phyloP scores from a whole-genome alignment of 1,140 invertebrate species.

The Drosophila bocqueti region DNA sequence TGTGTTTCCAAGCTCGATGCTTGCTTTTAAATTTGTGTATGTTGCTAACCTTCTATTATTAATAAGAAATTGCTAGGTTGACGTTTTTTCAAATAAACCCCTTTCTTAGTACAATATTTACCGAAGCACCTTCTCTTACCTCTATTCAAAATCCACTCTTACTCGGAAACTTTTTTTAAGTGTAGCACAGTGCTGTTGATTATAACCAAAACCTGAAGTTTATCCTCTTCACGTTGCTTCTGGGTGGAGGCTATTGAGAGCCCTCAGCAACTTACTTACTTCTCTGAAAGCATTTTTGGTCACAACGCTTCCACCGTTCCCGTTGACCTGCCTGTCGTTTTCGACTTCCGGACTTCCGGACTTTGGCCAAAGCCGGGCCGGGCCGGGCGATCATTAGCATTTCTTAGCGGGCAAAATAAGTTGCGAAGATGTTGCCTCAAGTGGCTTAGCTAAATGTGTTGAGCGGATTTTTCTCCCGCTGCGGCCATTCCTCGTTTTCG shows the following conservation, averaged over 20 bases:
- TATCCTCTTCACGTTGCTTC: background rate
- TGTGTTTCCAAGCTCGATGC: too few species aligned
- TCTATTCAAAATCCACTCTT: background rate
- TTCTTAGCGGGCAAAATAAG: constrained; percentile 30
- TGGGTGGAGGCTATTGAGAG: background rate
- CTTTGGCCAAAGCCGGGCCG: constrained; percentile 6
- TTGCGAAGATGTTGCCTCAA: constrained; percentile 39
- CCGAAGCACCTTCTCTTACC: background rate
- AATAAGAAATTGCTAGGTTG: too few species aligned
- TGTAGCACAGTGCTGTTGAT: background rate
- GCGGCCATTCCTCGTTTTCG: background rate
- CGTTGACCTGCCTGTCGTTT: background rate
- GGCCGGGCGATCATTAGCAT: constrained; percentile 61
- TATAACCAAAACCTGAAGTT: constrained; percentile 1
- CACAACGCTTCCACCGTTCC: constrained; percentile 1
- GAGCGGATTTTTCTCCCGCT: constrained; percentile 34
- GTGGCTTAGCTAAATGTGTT: constrained; percentile 69
- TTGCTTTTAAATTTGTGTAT: too few species aligned
- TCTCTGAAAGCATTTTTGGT: constrained; percentile 54
- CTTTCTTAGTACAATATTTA: background rate
- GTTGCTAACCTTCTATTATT: too few species aligned
- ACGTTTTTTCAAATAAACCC: too few species aligned
- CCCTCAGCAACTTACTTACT: constrained; percentile 12
- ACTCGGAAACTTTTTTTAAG: background rate
- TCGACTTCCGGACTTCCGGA: constrained; percentile 50